Evolutionary conservation across 1,140 invertebrate species (phyloP).

Genomic region (Ganaspis sp.): DNA sequence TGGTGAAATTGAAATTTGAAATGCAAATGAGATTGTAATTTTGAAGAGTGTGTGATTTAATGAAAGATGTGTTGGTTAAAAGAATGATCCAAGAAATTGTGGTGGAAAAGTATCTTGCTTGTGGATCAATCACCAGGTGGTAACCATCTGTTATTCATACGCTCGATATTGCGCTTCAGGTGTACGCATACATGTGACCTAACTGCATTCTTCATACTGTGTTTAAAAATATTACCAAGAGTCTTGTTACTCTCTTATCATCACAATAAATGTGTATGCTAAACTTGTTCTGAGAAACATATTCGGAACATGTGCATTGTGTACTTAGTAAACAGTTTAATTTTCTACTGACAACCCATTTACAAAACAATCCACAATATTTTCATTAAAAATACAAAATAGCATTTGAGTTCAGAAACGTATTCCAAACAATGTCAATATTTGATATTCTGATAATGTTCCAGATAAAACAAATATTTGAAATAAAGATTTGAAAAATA

Average conservation of each 20-base stretch:
- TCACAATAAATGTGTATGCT: neutral
- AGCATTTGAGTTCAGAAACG: too few relatives aligned
- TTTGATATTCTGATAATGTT: too few relatives aligned
- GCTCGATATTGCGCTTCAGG: neutral
- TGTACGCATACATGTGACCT: neutral
- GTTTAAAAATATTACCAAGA: slow-evolving; percentile 10
- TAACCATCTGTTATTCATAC: slow-evolving; percentile 21
- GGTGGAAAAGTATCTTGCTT: neutral
- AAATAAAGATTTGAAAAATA: too few relatives aligned
- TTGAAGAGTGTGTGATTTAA: neutral
- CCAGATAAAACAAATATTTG: too few relatives aligned
- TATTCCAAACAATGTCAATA: too few relatives aligned
- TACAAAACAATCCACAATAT: neutral
- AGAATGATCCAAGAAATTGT: neutral
- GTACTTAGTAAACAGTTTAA: neutral
- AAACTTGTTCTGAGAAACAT: neutral
- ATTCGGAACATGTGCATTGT: slow-evolving; percentile 6
- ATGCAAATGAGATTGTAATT: neutral
- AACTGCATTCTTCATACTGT: neutral
- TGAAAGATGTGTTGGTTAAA: neutral
- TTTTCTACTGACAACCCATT: neutral
- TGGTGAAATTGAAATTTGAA: too few relatives aligned
- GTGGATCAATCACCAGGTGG: slow-evolving; percentile 14
- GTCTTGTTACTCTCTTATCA: slow-evolving; percentile 9
- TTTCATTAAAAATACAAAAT: neutral